These are phyloP conservation scores for Drosophila yakuba DNA, from an alignment of 1,140 invertebrate genomes.

Conservation along the genomic window DNA sequence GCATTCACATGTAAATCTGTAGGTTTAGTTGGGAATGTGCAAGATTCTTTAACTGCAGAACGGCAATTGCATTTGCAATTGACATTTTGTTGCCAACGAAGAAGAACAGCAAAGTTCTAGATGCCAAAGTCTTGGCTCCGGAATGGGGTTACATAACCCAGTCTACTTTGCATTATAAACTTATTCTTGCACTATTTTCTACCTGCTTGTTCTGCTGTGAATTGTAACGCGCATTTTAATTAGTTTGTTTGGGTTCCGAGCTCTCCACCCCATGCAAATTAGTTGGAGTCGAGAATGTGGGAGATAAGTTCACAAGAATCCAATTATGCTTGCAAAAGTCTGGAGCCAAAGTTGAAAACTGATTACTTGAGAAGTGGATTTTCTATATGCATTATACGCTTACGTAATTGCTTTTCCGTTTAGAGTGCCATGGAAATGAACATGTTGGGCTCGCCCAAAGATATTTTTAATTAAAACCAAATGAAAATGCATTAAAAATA, in stretches of 20 bases:
- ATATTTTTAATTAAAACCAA: conserved; percentile 17
- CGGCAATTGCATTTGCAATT: conserved; percentile 48
- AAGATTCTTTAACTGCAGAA: conserved; percentile 31
- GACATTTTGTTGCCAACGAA: conserved; percentile 57
- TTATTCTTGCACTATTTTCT: background rate
- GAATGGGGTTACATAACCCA: conserved; percentile 42
- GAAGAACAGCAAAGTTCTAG: conserved; percentile 51
- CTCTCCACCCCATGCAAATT: conserved; percentile 36
- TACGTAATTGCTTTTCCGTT: conserved; percentile 22
- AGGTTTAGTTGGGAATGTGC: conserved; percentile 1
- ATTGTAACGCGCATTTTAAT: conserved; percentile 76
- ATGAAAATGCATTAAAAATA: conserved; percentile 37
- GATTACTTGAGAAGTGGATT: conserved; percentile 23
- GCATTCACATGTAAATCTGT: conserved; percentile 1
- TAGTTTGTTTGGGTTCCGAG: conserved; percentile 47
- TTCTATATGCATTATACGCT: conserved; percentile 9
- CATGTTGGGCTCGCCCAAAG: conserved; percentile 9
- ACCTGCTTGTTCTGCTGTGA: conserved; percentile 45
- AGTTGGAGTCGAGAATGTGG: conserved; percentile 34
- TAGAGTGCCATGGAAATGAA: conserved; percentile 28
- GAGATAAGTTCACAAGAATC: conserved; percentile 27
- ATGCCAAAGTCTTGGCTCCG: conserved; percentile 48
- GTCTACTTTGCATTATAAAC: background rate
- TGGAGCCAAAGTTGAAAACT: background rate
- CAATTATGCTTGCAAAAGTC: conserved; percentile 25